Evolutionary conservation across 2,113 vertebrate genomes (phyloP), one percentile per base, ranked within the genome.

Genomic region (Anser brachyrhynchus): DNA sequence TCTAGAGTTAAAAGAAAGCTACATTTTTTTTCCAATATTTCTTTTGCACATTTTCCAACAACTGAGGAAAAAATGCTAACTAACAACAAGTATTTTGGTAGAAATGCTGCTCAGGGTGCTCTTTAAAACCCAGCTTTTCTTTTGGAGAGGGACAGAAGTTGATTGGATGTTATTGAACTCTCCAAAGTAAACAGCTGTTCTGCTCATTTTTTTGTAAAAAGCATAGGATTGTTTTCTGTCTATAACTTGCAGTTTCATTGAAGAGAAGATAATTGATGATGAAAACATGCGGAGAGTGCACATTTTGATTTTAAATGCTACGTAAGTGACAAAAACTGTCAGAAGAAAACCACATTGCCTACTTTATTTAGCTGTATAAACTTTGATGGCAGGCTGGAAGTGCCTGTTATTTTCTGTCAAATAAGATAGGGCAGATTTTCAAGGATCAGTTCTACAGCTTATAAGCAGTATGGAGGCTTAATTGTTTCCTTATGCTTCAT

Each of bases 401-500:
- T 61, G 86, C 57, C 43, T 90, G 26, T 74, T 93, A 57, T 90
- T 93, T 86, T 87, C 83, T 54, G 67, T 80, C 85, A 81, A 86
- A 90, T 54, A 91, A 71, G 39, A 77, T 20, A 43, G 31, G 75
- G 15, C 75, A 86, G 84, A 49, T 65, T 88, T 89, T 37, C 0
- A 91, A 81, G 89, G 87, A 62, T 67, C 46, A 66, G 3, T 87
- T 82, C 46, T 78, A 69, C 39, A 49, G 20, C 9, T 67, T 89
- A 43, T 39, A 91, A 81, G 70, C 9, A 18, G 5, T 41, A 49
- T 43, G 43, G 39, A 95, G 55, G 49, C 84, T 90, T 96, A 91
- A 89, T 92, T 92, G 80, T 88, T 91, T 94, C 93, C 71, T 89
- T 94, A 89, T 94, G 88, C 20, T 85, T 39, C 55, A 16, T 89